Evolutionary conservation across 2,797 vertebrate species (phyloP).

Genomic region (Chanos chanos): DNA sequence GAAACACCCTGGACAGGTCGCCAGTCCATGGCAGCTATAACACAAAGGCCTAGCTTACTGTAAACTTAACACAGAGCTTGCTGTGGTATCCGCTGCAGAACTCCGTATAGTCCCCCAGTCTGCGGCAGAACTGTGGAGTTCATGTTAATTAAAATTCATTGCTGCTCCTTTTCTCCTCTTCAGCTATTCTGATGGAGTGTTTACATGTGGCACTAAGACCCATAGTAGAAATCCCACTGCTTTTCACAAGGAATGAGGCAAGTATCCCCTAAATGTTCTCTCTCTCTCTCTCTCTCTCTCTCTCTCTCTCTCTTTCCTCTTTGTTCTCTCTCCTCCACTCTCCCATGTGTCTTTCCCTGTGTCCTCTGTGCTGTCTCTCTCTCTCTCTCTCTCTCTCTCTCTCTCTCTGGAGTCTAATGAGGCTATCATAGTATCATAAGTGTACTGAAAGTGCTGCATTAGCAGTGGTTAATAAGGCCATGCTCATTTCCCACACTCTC

Average conservation of each 20-base stretch:
- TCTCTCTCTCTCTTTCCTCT: not conserved
- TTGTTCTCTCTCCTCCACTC: not conserved
- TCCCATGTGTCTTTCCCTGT: not conserved
- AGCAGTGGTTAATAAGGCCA: no score
- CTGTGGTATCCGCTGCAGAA: no score
- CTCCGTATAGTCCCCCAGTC: no score
- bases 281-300: not conserved
- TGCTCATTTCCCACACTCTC: no score
- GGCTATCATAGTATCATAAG: no score
- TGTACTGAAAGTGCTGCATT: no score
- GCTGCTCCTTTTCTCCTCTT: constrained; percentile 17
- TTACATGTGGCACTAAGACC: constrained; percentile 80
- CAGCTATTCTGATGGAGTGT: constrained; percentile 82
- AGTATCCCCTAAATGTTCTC: constrained; percentile 26
- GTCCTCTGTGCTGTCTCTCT: not conserved
- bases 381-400: not conserved
- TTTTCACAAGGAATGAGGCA: constrained; percentile 92
- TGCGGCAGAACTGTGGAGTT: no score
- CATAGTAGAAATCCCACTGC: constrained; percentile 75
- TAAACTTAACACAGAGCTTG: no score
- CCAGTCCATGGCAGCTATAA: no score
- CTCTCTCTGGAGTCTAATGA: no score
- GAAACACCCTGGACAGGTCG: no score
- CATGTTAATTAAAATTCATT: not conserved
- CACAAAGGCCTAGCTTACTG: no score